phyloP scores from a whole-genome alignment of 2,113 vertebrate species.

The Ochotona princeps region DNA sequence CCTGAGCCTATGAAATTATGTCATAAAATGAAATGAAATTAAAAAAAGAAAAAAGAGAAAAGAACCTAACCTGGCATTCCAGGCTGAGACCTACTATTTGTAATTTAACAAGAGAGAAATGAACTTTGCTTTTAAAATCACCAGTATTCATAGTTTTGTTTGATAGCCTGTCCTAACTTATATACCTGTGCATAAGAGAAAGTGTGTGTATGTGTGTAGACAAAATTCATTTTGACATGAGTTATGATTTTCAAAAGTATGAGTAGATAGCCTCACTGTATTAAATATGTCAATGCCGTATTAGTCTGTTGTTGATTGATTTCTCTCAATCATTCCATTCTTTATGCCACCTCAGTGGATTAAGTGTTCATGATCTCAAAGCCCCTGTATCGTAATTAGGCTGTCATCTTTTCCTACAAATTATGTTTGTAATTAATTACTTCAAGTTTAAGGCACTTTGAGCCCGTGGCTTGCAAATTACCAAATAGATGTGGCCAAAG shows the following conservation, averaged over 20 bases:
- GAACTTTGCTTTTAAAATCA: not conserved
- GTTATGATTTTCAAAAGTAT: not conserved
- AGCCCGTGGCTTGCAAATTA: not conserved
- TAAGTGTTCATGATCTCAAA: not conserved
- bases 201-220: not conserved
- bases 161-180: not conserved
- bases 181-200: not conserved
- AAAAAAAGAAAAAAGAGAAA: not conserved
- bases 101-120: not conserved
- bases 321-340: not conserved
- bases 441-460: not conserved
- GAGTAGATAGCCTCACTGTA: not conserved
- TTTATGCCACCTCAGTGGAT: not conserved
- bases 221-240: not conserved
- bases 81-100: not conserved
- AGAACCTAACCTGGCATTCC: not conserved
- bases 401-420: not conserved
- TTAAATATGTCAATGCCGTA: conserved; percentile 25
- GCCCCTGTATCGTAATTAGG: not conserved
- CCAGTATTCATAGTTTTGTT: not conserved
- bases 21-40: no score
- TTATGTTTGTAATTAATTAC: not conserved
- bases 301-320: not conserved
- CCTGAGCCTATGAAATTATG: no score
- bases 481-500: not conserved